Evolutionary conservation across 2,113 vertebrate genomes (phyloP).

Genomic region (Hemicordylus capensis): DNA sequence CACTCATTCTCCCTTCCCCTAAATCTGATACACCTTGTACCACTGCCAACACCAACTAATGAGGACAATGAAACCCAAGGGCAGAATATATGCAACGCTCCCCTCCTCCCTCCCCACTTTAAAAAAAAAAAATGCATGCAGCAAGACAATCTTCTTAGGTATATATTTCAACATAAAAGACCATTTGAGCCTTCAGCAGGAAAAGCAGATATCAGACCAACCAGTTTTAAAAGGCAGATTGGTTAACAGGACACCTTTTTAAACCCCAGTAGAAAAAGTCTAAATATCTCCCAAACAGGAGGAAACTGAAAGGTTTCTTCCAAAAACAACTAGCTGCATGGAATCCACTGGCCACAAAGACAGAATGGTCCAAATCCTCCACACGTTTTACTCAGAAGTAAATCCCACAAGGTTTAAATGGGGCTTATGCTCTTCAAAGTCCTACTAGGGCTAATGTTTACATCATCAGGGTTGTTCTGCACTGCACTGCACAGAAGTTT

Average conservation of each 20-base stretch:
- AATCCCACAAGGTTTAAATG: background rate
- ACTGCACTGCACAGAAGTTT: background rate
- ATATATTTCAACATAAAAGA: background rate
- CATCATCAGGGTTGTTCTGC: background rate
- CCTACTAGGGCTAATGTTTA: background rate
- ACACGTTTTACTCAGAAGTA: background rate
- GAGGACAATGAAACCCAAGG: too few relatives aligned
- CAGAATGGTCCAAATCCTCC: background rate
- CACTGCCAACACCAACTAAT: background rate
- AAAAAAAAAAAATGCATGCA: background rate
- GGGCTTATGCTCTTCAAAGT: background rate
- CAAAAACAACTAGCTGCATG: background rate
- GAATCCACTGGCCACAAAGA: background rate
- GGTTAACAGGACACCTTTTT: background rate
- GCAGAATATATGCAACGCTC: too few relatives aligned
- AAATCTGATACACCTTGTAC: background rate
- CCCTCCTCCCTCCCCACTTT: too few relatives aligned
- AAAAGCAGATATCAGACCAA: background rate
- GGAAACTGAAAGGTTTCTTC: background rate
- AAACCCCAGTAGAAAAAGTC: background rate
- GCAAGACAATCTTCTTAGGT: background rate
- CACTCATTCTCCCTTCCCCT: background rate
- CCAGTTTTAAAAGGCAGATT: background rate
- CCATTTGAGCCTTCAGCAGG: background rate
- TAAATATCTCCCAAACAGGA: background rate